phyloP scores from a whole-genome alignment of 2,888 invertebrate genomes.

The Danaus chrysippus region DNA sequence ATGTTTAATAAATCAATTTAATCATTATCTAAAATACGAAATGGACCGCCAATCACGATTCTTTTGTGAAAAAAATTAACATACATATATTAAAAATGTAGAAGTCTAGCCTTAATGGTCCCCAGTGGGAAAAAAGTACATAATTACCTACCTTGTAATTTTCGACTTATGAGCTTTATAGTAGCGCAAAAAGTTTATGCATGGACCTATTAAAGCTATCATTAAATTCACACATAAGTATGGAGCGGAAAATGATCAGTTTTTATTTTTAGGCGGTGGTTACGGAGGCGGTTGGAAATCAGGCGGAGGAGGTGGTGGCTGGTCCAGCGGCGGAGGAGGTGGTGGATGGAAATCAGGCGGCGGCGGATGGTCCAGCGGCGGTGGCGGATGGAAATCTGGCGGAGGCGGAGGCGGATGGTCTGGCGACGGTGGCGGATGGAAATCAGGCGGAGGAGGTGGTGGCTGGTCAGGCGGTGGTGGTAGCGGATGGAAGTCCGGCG shows the following conservation, averaged over 20 bases:
- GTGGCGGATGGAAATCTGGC: constrained; percentile 34
- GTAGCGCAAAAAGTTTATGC: too few relatives aligned
- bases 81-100: too few relatives aligned
- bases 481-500: constrained; percentile 46
- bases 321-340: constrained; percentile 32
- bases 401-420: constrained; percentile 39
- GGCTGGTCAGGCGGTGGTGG: constrained; percentile 35
- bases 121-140: too few relatives aligned
- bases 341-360: constrained; percentile 17
- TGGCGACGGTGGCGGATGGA: constrained; percentile 33
- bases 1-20: not conserved
- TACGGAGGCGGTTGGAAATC: constrained; percentile 18
- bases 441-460: constrained; percentile 38
- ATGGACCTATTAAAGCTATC: too few relatives aligned
- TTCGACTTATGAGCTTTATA: too few relatives aligned
- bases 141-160: too few relatives aligned
- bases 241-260: not conserved
- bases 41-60: too few relatives aligned
- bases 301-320: constrained; percentile 34
- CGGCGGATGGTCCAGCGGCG: constrained; percentile 34
- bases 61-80: too few relatives aligned
- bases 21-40: not conserved
- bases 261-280: constrained; percentile 34
- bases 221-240: not conserved
- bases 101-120: too few relatives aligned